These are phyloP conservation scores for Myripristis murdjan DNA, from an alignment of 2,797 vertebrate species.

Conservation along the genomic window DNA sequence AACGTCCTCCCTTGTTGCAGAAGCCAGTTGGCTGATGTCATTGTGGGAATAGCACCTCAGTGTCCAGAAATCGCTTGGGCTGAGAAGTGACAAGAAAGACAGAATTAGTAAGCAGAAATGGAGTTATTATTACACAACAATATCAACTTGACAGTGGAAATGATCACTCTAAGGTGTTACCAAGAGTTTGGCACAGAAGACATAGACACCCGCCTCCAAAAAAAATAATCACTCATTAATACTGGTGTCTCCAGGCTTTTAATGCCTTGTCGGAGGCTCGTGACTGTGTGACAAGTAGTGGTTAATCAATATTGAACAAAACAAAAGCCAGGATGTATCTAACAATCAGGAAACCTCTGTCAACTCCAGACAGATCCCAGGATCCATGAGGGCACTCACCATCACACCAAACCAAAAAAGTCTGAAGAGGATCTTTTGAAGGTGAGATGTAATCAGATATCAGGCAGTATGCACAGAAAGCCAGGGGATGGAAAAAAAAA, in stretches of 20 bases:
- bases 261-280: not conserved
- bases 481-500: no score
- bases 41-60: slow-evolving; percentile 83
- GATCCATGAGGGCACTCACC: not conserved
- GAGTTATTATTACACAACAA: not conserved
- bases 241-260: not conserved
- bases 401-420: not conserved
- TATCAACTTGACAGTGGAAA: not conserved
- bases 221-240: not conserved
- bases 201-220: not conserved
- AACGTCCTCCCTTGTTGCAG: slow-evolving; percentile 54
- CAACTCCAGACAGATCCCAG: no score
- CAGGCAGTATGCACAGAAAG: not conserved
- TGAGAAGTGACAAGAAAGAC: slow-evolving; percentile 69
- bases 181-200: no score
- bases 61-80: slow-evolving; percentile 94
- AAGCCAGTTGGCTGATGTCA: slow-evolving; percentile 48
- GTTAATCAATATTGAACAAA: no score
- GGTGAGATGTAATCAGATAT: not conserved
- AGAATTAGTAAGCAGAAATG: slow-evolving; percentile 23
- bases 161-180: no score
- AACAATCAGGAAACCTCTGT: no score
- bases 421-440: not conserved
- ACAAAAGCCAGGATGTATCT: no score
- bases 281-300: not conserved